Evolutionary conservation across 2,888 invertebrate species (phyloP), one percentile per base, ranked within the genome.

Genomic region (Caenorhabditis panamensis): DNA sequence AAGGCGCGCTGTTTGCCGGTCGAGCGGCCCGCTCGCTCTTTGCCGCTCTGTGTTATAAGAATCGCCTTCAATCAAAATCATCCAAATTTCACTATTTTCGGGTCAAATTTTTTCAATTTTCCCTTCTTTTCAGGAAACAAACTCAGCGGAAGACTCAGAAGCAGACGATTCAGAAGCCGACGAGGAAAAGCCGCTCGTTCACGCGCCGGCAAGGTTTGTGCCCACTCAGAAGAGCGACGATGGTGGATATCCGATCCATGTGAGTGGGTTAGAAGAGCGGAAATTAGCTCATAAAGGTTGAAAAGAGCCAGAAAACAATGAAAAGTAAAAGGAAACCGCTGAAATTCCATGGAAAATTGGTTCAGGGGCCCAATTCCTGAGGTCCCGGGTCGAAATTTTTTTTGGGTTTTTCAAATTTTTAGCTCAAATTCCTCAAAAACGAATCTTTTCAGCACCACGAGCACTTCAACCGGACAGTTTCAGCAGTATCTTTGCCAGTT

Each of bases 401-500:
- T n/a, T n/a, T n/a, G n/a, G n/a, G n/a, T n/a, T n/a, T n/a, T n/a
- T n/a, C n/a, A n/a, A n/a, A n/a, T n/a, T n/a, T n/a, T n/a, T n/a
- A n/a, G n/a, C n/a, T n/a, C n/a, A n/a, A n/a, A n/a, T n/a, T n/a
- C n/a, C n/a, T n/a, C n/a, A n/a, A n/a, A n/a, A n/a, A n/a, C n/a
- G 4, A 13, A n/a, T 18, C n/a, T 28, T 47, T 58, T n/a, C 76
- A 76, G 76, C 49, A 59, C 53, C 67, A 68, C 63, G 62, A 76
- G 20, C 24, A 31, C n/a, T 68, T 68, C 53, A 68, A 67, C 54
- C 62, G 68, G n/a, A 76, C 87, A 13, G 82, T 78, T 36, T 87
- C 87, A 22, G 86, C 87, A 13, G 86, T 85, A 26, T 87, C 87
- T 22, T 71, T 88, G 58, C 88, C 88, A 0, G 83, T 84, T 18